These are phyloP conservation scores for Athetis lepigone DNA, from an alignment of 2,888 invertebrate species.

Conservation along the genomic window DNA sequence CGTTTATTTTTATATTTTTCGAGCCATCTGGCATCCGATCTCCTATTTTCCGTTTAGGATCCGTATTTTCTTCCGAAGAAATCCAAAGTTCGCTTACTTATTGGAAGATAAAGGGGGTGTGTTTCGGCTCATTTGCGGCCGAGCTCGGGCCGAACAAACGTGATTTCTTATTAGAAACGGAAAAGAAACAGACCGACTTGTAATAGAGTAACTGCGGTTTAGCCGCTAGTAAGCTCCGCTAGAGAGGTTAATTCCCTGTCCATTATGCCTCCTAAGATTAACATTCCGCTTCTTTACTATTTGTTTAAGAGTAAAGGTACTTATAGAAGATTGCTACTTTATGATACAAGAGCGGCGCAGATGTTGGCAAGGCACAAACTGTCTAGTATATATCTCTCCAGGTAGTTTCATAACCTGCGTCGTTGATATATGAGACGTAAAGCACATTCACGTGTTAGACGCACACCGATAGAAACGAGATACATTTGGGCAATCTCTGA, in stretches of 20 bases:
- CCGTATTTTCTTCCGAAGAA: constrained; percentile 75
- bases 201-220: constrained; percentile 78
- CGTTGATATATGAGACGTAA: constrained; percentile 83
- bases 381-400: constrained; percentile 80
- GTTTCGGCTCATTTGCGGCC: constrained; percentile 88
- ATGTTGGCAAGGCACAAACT: constrained; percentile 70
- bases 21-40: constrained; percentile 83
- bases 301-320: constrained; percentile 58
- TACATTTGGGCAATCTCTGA: constrained; percentile 80
- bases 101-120: constrained; percentile 87
- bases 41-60: constrained; percentile 76
- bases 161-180: constrained; percentile 86
- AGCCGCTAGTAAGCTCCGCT: constrained; percentile 68
- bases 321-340: constrained; percentile 47
- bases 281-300: constrained; percentile 65
- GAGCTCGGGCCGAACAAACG: constrained; percentile 83
- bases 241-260: constrained; percentile 73
- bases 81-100: constrained; percentile 85
- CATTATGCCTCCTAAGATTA: constrained; percentile 75
- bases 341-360: constrained; percentile 50
- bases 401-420: constrained; percentile 82
- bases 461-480: constrained; percentile 71
- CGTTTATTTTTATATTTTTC: constrained; percentile 87
- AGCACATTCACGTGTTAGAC: constrained; percentile 65
- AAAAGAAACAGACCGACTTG: constrained; percentile 76